Evolutionary conservation across 2,888 invertebrate species (phyloP).

Genomic region (Nomada ferruginata): DNA sequence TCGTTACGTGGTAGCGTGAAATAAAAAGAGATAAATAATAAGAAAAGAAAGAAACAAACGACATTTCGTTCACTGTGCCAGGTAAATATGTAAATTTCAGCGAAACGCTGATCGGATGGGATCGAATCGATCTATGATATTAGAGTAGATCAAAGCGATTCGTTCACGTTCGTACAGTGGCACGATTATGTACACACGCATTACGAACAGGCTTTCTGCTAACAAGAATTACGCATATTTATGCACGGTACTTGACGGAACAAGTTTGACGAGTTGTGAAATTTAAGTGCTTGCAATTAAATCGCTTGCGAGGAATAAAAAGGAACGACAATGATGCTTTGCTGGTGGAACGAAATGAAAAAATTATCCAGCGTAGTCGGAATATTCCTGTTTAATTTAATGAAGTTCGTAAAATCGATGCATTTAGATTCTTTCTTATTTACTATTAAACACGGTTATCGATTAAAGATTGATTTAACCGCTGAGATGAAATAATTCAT

Average conservation of each 20-base stretch:
- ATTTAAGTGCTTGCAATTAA: background rate
- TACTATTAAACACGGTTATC: too few species aligned
- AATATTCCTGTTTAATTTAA: too few species aligned
- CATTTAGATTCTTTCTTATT: too few species aligned
- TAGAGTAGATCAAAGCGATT: conserved; percentile 12
- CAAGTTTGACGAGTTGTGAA: background rate
- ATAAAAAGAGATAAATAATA: background rate
- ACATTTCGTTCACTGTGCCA: conserved; percentile 36
- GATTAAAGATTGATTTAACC: too few species aligned
- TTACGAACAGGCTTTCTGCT: conserved; percentile 19
- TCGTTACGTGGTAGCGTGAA: background rate
- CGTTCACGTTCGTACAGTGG: conserved; percentile 32
- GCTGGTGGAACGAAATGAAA: background rate
- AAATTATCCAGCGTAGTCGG: background rate
- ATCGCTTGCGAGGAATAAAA: background rate
- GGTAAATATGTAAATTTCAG: conserved; percentile 45
- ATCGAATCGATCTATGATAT: conserved; percentile 19
- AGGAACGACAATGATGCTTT: background rate
- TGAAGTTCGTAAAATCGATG: too few species aligned
- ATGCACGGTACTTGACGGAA: conserved; percentile 18
- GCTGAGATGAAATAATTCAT: too few species aligned
- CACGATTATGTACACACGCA: conserved; percentile 37
- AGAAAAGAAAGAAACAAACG: background rate
- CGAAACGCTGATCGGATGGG: conserved; percentile 24
- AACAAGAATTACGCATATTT: conserved; percentile 4